These are phyloP conservation scores for Gonatopus flavifemur DNA, from an alignment of 1,140 invertebrate genomes.

Conservation along the genomic window DNA sequence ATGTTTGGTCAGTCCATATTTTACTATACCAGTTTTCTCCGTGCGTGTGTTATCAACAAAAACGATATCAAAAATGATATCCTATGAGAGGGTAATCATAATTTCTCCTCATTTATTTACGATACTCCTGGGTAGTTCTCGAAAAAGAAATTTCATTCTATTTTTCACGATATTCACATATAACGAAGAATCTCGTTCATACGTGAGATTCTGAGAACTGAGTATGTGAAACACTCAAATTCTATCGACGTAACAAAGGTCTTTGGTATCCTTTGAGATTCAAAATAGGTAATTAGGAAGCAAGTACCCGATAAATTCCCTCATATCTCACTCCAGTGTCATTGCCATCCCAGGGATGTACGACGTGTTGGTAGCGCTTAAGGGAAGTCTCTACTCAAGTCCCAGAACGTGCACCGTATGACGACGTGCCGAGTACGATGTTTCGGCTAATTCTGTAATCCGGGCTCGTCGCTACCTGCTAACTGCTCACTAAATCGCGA, in stretches of 20 bases:
- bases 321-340: conserved; percentile 28
- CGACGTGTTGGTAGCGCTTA: conserved; percentile 29
- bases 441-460: conserved; percentile 50
- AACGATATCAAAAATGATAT: no score
- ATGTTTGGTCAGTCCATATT: no score
- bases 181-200: conserved; percentile 14
- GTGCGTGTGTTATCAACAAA: no score
- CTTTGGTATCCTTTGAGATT: conserved; percentile 26
- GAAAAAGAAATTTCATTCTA: no score
- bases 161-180: no score
- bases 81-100: no score
- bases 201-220: neutral
- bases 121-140: no score
- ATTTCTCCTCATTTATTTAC: no score
- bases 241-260: neutral
- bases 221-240: neutral
- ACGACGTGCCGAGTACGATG: no score
- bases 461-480: conserved; percentile 41
- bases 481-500: conserved; percentile 50
- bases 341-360: conserved; percentile 34
- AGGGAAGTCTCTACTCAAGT: conserved; percentile 31
- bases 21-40: no score
- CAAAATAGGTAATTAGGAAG: conserved; percentile 34
- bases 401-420: conserved; percentile 28
- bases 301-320: conserved; percentile 41